Evolutionary conservation across 1,140 invertebrate genomes (phyloP), one percentile per base, ranked within the genome.

Genomic region (Drosophila simulans): DNA sequence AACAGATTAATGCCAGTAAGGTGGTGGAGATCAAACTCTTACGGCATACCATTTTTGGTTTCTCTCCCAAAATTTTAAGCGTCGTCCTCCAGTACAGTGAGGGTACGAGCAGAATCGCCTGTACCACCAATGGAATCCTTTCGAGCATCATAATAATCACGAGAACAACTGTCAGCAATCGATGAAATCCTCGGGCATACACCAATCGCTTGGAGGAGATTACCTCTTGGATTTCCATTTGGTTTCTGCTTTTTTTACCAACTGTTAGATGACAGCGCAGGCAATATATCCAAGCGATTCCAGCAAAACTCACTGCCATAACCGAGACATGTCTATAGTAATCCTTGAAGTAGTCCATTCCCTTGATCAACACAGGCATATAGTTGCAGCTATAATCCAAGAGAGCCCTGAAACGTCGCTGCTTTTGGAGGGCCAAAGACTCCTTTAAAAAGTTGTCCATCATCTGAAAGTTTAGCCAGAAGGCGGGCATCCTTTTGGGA

Each of bases 311-410:
- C 12, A 94, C 92, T 59, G 93, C 93, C 66, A 93, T 83, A 59
- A 96, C 92, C 5, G 97, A 90, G 39, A 94, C 92, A 25, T 88
- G 80, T 69, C 96, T 94, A 89, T 96, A 96, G 91, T 97, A 97
- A 62, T 94, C 94, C 57, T 96, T 95, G 84, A 96, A 97, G 83
- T 96, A 97, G 8, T 93, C 92, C 10, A 96, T 92, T 39, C 95
- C 96, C 78, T 93, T 82, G 34, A 96, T 2, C 15, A 85, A 8
- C 13, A 52, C 17, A 0, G 77, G 59, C 73, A 85, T 77, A n/a
- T 58, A 73, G 13, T 69, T 69, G 0, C 35, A 27, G 15, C 66
- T 69, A 45, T 77, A 66, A 2, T 85, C 82, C 25, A 45, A 27
- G 3, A 85, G 57, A 10, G 73, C 45, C 5, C 25, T 20, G 25